phyloP scores from a whole-genome alignment of 2,888 invertebrate genomes.

The Apamea anceps region DNA sequence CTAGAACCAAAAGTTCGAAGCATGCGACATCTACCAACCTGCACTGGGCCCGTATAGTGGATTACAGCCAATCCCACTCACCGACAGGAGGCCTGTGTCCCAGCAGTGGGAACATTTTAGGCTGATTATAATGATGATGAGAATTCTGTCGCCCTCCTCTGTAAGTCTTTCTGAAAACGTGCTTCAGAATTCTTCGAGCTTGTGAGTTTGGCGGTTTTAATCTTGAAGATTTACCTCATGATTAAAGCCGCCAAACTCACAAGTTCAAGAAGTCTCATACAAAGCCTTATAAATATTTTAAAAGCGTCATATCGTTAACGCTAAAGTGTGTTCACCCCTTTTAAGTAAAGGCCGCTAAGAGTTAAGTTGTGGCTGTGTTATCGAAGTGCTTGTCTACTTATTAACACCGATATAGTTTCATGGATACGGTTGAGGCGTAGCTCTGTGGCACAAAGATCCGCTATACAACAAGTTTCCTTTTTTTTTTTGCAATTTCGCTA shows the following conservation, averaged over 20 bases:
- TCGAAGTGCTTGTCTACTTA: constrained; percentile 64
- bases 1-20: background rate
- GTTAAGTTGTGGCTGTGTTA: constrained; percentile 81
- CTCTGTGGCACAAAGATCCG: too few species aligned
- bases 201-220: too few species aligned
- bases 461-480: too few species aligned
- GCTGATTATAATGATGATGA: too few species aligned
- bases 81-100: background rate
- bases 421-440: constrained; percentile 36
- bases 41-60: background rate
- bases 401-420: constrained; percentile 35
- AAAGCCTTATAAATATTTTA: constrained; percentile 80
- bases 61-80: background rate
- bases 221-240: background rate
- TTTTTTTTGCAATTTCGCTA: background rate
- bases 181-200: too few species aligned
- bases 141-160: background rate
- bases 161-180: background rate
- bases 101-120: background rate
- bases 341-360: constrained; percentile 86
- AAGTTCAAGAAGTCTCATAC: constrained; percentile 75
- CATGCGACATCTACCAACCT: background rate
- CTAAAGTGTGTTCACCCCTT: constrained; percentile 88
- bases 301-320: constrained; percentile 79
- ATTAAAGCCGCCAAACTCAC: constrained; percentile 39